Base-by-base conservation (phyloP, 2,113 vertebrate species). In the Eptesicus fuscus region DNA sequence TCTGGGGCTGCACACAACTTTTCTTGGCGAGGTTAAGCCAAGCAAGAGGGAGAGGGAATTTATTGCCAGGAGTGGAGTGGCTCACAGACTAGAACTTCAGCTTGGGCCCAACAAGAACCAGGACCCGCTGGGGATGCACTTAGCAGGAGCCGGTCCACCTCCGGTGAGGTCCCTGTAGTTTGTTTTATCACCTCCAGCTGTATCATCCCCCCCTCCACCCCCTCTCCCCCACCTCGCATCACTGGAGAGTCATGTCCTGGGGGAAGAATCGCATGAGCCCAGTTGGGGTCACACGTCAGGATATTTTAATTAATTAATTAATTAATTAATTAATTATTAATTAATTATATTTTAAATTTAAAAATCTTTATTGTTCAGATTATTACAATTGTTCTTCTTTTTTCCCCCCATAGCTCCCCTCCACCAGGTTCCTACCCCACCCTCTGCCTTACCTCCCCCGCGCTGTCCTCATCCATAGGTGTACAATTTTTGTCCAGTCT, bases 191-290 rank as follows among this genome's bases (percentile, higher is more conserved):
- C 1, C 23, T 51, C 53, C 4, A 11, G 69, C n/a, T 30, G 16
- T 70, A 20, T 5, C 4, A 23, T 76, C 4, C 1, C 17, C 13
- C 22, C 0, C 59, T 6, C 1, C 8, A n/a, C n/a, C 22, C 2
- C 1, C 9, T 14, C 6, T 2, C 14, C 3, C 8, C 80, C 14
- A 7, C 37, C 63, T 44, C 1, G 7, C 18, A 1, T 49, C 30
- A 8, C 7, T 59, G 25, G 47, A 49, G 42, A 47, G 20, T 53
- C 69, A 8, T 51, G 25, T 51, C 65, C 35, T 42, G 5, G 25
- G 6, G 76, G 77, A 35, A 69, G 67, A 53, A 3, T 25, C 47
- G 51, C 10, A 6, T 5, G 42, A 22, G 17, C 47, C 20, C n/a
- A 30, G 20, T 17, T 25, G 28, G 71, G 77, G 49, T 82, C 74